Conservation (phyloP, 2,113 vertebrate species). For the Nyctibius bracteatus region DNA sequence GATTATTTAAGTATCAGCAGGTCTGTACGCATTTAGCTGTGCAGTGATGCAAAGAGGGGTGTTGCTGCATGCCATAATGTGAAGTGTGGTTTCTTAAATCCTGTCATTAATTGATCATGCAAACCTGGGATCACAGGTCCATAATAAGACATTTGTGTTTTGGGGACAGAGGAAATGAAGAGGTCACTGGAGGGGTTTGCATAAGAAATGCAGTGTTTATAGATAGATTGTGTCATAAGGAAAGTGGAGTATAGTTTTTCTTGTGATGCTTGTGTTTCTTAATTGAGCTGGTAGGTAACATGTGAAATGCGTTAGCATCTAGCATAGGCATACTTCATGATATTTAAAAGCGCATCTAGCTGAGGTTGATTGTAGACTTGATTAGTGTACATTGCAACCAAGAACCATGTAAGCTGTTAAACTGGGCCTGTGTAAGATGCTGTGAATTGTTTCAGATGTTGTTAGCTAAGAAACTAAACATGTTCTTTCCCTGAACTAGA, state of each 20-base stretch:
- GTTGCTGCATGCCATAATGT: not conserved
- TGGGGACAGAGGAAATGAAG: not conserved
- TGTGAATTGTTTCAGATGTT: not conserved
- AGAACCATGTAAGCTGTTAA: not conserved
- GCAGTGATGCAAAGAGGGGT: not conserved
- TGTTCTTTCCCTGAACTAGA: not conserved
- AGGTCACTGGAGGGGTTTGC: not conserved
- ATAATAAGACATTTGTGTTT: not conserved
- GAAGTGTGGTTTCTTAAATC: not conserved
- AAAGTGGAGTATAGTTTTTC: not conserved
- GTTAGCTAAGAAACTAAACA: not conserved
- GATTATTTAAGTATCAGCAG: not conserved
- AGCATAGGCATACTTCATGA: not conserved
- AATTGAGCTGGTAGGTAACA: not conserved
- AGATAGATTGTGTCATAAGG: not conserved
- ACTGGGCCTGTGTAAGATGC: not conserved
- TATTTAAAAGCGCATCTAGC: not conserved
- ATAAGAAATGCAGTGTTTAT: not conserved
- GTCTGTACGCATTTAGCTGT: not conserved
- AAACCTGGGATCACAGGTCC: not conserved
- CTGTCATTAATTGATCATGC: not conserved
- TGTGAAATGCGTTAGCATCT: not conserved
- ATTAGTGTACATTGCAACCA: not conserved
- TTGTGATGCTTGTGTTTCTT: not conserved
- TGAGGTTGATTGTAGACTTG: not conserved